Conservation (phyloP, 2,797 vertebrate species). For the Pristis pectinata region DNA sequence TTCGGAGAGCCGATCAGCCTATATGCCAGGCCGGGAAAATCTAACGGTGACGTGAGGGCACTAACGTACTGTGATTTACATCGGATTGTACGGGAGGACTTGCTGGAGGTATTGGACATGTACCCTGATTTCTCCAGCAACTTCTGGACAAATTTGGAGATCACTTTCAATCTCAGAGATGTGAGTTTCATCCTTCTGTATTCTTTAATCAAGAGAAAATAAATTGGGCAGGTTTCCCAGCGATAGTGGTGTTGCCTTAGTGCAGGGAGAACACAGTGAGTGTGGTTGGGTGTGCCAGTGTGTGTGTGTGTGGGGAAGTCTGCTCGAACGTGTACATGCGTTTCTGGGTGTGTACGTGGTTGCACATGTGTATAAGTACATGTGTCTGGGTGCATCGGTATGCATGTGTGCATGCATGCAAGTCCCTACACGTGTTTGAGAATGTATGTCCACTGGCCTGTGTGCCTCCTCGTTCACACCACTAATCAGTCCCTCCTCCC, state of each 20-base stretch:
- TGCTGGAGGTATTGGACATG: slow-evolving; percentile 94
- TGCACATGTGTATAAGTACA: neutral
- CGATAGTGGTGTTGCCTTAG: no score
- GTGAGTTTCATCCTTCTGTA: slow-evolving; percentile 63
- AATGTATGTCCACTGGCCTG: no score
- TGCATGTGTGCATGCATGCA: neutral
- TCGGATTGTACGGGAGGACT: slow-evolving; percentile 87
- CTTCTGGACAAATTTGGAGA: slow-evolving; percentile 93
- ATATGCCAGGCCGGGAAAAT: slow-evolving; percentile 80
- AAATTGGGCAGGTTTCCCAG: no score
- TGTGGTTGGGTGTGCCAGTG: no score
- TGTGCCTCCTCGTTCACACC: no score
- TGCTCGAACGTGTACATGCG: no score
- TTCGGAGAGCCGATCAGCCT: slow-evolving; percentile 89
- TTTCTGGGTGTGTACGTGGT: neutral
- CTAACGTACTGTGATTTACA: slow-evolving; percentile 96
- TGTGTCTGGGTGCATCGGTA: neutral
- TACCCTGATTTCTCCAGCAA: slow-evolving; percentile 85
- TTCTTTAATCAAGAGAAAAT: neutral
- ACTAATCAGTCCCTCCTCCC: no score
- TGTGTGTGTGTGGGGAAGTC: no score
- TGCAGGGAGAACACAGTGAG: no score
- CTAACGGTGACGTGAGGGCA: slow-evolving; percentile 83
- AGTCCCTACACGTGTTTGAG: no score
- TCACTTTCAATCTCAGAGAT: slow-evolving; percentile 93